Evolutionary conservation across 2,797 vertebrate genomes (phyloP).

Genomic region (Gephyroberyx darwinii): DNA sequence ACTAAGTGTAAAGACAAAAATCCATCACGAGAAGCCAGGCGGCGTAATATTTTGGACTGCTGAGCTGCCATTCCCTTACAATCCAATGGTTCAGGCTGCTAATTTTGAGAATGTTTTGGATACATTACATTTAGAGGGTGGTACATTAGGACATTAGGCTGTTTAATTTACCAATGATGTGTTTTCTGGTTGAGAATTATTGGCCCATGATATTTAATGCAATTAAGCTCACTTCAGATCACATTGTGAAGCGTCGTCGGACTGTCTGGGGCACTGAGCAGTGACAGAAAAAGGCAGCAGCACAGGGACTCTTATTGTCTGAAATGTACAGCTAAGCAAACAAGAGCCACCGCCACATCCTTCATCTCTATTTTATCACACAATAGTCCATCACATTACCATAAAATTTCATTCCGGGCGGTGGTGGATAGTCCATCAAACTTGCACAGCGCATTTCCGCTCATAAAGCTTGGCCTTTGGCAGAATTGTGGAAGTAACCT

Average conservation of each 20-base stretch:
- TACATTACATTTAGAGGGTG: conserved; percentile 41
- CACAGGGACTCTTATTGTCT: neutral
- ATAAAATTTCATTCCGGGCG: conserved; percentile 33
- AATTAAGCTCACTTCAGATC: conserved; percentile 54
- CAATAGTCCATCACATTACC: conserved; percentile 35
- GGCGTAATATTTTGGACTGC: conserved; percentile 41
- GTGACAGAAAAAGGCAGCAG: conserved; percentile 8
- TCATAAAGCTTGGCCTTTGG: conserved; percentile 48
- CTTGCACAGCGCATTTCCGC: conserved; percentile 4
- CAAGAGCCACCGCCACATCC: conserved; percentile 12
- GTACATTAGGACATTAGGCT: conserved; percentile 36
- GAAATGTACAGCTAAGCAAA: conserved; percentile 26
- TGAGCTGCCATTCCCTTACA: conserved; percentile 43
- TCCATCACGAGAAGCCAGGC: conserved; percentile 24
- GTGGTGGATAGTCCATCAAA: conserved; percentile 24
- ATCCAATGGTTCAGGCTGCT: conserved; percentile 21
- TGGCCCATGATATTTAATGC: conserved; percentile 58
- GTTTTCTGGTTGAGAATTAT: conserved; percentile 50
- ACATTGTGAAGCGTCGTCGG: conserved; percentile 27
- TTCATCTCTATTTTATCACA: conserved; percentile 32
- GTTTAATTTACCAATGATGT: conserved; percentile 46
- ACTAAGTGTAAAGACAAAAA: conserved; percentile 30
- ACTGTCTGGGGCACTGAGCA: conserved; percentile 10
- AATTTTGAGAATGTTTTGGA: conserved; percentile 31
- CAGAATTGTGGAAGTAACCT: conserved; percentile 25